Evolutionary conservation across 2,113 vertebrate genomes (phyloP).

Genomic region (Bostrychus sinensis): DNA sequence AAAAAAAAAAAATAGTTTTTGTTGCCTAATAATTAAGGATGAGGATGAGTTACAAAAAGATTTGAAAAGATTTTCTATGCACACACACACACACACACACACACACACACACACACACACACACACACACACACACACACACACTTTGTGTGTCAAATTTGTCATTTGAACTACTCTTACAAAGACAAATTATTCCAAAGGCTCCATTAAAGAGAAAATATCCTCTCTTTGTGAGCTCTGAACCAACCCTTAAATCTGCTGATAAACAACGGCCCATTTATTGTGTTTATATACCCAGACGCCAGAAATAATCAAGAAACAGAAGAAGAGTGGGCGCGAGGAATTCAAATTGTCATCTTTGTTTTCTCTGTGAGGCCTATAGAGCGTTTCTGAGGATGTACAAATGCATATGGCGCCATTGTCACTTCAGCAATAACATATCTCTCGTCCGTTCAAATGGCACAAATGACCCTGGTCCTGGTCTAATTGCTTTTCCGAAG

Average conservation of each 20-base stretch:
- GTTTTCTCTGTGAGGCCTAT: conserved; percentile 13
- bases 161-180: too few relatives aligned
- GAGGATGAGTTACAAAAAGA: too few relatives aligned
- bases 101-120: too few relatives aligned
- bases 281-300: not conserved
- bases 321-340: conserved; percentile 25
- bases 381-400: conserved; percentile 18
- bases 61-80: too few relatives aligned
- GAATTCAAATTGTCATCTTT: conserved; percentile 21
- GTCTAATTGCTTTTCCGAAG: conserved; percentile 71
- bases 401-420: conserved; percentile 28
- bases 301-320: conserved; percentile 22
- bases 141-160: not conserved
- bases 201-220: not conserved
- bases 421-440: conserved; percentile 34
- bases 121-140: too few relatives aligned
- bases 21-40: too few relatives aligned
- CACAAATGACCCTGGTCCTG: conserved; percentile 62
- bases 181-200: not conserved
- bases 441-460: conserved; percentile 27
- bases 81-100: too few relatives aligned
- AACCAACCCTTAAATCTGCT: not conserved
- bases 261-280: conserved; percentile 13
- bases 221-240: not conserved
- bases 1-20: too few relatives aligned